Evolutionary conservation across 2,113 vertebrate genomes (phyloP).

Genomic region (Cyanistes caeruleus): DNA sequence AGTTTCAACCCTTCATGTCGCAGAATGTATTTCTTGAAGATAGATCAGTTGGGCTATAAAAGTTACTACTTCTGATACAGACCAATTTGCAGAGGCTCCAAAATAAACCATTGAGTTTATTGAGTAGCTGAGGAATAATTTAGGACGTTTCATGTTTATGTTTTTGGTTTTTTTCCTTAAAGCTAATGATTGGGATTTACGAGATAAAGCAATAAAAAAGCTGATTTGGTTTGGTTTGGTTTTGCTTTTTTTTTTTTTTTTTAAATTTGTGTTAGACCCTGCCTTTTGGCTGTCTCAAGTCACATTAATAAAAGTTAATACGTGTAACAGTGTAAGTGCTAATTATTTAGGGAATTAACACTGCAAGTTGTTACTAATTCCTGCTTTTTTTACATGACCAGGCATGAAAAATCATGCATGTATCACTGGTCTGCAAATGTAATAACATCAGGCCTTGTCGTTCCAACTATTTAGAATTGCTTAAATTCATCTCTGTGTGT

Average conservation of each 20-base stretch:
- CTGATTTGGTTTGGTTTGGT: neutral
- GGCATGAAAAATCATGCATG: neutral
- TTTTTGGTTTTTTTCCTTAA: neutral
- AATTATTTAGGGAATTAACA: neutral
- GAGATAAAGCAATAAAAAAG: neutral
- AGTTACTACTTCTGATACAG: neutral
- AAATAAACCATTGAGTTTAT: neutral
- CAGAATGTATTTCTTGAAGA: neutral
- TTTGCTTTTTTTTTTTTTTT: neutral
- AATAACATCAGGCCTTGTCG: neutral
- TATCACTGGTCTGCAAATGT: neutral
- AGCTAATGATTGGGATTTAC: neutral
- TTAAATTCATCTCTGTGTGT: neutral
- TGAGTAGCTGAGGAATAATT: neutral
- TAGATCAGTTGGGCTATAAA: neutral
- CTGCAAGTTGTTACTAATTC: neutral
- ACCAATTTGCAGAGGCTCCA: neutral
- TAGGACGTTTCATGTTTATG: neutral
- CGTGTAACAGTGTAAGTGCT: neutral
- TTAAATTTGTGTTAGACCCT: neutral
- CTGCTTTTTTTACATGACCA: neutral
- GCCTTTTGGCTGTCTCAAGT: neutral
- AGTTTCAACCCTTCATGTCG: slow-evolving; percentile 11
- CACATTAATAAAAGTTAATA: neutral
- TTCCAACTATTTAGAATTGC: neutral